Percentiles rank a stretch among this genome's conserved stretches.
These are phyloP conservation scores for Desoria tigrina DNA, from an alignment of 2,888 invertebrate species.

Conservation along the genomic window DNA sequence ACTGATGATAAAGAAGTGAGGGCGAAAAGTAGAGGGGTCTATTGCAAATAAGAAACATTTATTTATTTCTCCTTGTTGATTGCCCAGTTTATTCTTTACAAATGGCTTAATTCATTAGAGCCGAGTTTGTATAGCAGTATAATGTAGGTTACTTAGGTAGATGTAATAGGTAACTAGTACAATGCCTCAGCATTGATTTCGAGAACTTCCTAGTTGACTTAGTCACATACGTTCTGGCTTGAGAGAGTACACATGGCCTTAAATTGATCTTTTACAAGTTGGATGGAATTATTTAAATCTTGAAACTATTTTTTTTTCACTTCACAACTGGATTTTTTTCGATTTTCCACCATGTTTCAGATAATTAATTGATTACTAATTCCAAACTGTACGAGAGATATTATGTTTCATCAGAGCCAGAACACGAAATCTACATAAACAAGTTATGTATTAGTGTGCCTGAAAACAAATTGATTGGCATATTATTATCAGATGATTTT, in stretches of 20 bases:
- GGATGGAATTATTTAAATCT: conserved; percentile 4
- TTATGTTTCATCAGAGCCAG: conserved; percentile 1
- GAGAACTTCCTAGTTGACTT: conserved; percentile 51
- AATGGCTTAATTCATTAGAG: conserved; percentile 46
- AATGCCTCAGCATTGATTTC: conserved; percentile 35
- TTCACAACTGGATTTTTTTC: not conserved
- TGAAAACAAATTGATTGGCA: conserved; percentile 1
- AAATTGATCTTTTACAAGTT: not conserved
- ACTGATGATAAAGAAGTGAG: no score
- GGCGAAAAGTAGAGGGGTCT: conserved; percentile 11
- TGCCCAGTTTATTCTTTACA: conserved; percentile 53
- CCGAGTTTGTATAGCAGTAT: conserved; percentile 28
- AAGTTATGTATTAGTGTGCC: not conserved
- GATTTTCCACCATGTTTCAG: no score
- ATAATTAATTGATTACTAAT: no score
- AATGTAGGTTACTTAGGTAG: conserved; percentile 29
- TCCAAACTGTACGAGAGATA: no score
- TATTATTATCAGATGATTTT: conserved; percentile 6
- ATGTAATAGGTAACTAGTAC: conserved; percentile 48
- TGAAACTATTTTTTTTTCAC: not conserved
- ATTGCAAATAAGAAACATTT: conserved; percentile 53
- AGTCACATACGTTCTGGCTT: conserved; percentile 45
- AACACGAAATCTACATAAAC: conserved; percentile 6
- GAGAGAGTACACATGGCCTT: conserved; percentile 6
- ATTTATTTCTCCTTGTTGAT: conserved; percentile 53